Evolutionary conservation across 2,888 invertebrate species (phyloP), one percentile per base, ranked within the genome.

Genomic region (Sphaerophoria taeniata): DNA sequence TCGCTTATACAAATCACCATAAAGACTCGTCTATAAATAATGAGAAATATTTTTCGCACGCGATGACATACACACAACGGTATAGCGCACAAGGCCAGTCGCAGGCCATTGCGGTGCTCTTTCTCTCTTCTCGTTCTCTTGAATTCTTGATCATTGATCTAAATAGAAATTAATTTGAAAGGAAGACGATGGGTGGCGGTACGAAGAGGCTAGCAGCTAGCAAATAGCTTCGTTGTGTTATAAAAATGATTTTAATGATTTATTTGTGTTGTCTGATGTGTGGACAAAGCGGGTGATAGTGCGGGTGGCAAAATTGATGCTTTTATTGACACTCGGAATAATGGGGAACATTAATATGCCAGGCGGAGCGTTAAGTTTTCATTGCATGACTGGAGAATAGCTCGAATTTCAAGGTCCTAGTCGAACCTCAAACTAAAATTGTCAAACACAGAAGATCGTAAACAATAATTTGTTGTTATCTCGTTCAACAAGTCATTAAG

Each of bases 121-220:
- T 11, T 43, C 12, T 16, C 47, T 53, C 24, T 31, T 14, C 4
- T 14, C 4, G 16, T 39, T 45, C 45, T 63, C 63, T 49, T 49
- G 33, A 49, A 65, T 65, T 65, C 73, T 80, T 72, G 75, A 72
- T 84, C 84, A 72, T 80, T 77, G 80, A 75, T 84, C 80, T 74
- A 84, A 84, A 84, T 84, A 75, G 79, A 79, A 73, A 53, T 43
- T 11, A 70, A 65, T 49, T 12, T 11, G 6, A 36, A 58, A 3
- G 24, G 39, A 6, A 24, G 43, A 6, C 6, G 12, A 6, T 6
- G 7, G n/a, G 43, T 6, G 6, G 3, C 33, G 24, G 11, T 4
- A 51, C 24, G 39, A 60, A 34, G 16, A 55, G 14, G 0, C 39
- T 5, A 67, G 34, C 33, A 43, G 4, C n/a, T 24, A 43, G 39